These are phyloP conservation scores for Choloepus hoffmanni DNA, from an alignment of 2,113 vertebrate species.

Conservation along the genomic window DNA sequence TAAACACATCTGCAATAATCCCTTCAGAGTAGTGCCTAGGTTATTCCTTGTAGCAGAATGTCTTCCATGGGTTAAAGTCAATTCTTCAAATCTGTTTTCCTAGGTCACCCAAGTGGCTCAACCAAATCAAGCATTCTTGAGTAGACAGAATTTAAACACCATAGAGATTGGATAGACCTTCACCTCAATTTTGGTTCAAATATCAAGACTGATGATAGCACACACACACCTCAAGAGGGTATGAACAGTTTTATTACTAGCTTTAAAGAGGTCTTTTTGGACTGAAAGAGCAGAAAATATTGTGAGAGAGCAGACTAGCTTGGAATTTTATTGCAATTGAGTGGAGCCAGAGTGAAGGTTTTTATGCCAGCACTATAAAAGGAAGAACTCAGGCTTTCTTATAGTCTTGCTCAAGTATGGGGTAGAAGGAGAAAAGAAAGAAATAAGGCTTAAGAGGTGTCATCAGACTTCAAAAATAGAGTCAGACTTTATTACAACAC, in stretches of 20 bases:
- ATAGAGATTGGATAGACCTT: background rate
- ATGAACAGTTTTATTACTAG: background rate
- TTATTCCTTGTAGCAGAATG: conserved; percentile 3
- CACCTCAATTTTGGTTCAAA: background rate
- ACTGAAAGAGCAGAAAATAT: too few species aligned
- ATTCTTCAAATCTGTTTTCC: conserved; percentile 10
- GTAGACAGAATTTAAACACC: background rate
- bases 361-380: background rate
- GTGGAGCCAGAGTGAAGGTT: background rate
- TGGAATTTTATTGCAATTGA: background rate
- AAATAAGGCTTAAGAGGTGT: background rate
- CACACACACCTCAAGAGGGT: background rate
- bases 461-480: background rate
- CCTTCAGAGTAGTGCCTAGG: conserved; percentile 4
- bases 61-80: conserved; percentile 33
- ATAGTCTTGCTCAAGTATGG: background rate
- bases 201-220: background rate
- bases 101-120: background rate
- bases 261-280: background rate
- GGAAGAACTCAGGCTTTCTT: background rate
- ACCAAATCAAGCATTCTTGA: background rate
- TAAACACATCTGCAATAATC: conserved; percentile 50
- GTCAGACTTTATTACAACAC: background rate
- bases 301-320: background rate
- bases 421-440: background rate